Evolutionary conservation across 2,797 vertebrate genomes (phyloP).

Genomic region (Pachyuromys duprasi): DNA sequence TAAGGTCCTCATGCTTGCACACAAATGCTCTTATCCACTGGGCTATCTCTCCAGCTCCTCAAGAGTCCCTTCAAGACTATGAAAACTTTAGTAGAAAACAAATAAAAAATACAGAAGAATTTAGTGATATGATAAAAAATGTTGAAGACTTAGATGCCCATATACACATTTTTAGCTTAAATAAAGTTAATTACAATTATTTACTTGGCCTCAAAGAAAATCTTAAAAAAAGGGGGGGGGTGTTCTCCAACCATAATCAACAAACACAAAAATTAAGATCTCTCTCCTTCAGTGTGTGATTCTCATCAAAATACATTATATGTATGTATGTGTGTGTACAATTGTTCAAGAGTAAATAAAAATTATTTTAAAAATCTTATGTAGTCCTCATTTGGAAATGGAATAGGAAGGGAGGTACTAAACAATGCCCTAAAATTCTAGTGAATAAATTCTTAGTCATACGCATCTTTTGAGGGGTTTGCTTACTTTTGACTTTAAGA

Average conservation of each 20-base stretch:
- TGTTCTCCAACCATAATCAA: background rate
- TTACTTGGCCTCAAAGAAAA: background rate
- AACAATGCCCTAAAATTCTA: slow-evolving; percentile 49
- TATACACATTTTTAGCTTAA: background rate
- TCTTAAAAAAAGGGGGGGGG: background rate
- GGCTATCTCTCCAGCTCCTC: background rate
- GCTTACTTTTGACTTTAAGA: background rate
- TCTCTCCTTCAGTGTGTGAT: background rate
- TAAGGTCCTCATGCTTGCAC: background rate
- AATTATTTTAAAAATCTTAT: background rate
- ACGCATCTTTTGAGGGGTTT: background rate
- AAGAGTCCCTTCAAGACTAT: background rate
- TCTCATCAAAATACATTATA: background rate
- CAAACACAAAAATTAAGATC: background rate
- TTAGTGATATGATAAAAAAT: background rate
- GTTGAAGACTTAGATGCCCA: background rate
- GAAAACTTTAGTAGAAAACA: background rate
- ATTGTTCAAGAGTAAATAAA: background rate
- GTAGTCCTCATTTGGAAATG: background rate
- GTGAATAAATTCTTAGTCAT: slow-evolving; percentile 22
- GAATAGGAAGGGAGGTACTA: background rate
- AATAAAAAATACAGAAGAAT: background rate
- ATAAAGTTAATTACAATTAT: background rate
- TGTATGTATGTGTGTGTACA: background rate
- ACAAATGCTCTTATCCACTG: too few species aligned